Evolutionary conservation across 2,797 vertebrate genomes (phyloP).

Genomic region (Antennarius maculatus): DNA sequence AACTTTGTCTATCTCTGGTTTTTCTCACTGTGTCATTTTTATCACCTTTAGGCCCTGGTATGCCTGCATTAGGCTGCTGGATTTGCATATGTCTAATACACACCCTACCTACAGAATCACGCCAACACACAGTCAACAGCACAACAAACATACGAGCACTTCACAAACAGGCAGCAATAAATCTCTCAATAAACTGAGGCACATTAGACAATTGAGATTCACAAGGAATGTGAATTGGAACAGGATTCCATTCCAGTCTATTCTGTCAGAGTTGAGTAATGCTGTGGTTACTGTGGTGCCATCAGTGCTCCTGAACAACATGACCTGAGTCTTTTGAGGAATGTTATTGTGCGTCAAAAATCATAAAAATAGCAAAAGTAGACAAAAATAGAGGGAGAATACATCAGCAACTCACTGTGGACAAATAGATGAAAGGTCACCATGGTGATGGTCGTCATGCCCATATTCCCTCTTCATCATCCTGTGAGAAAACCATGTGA

Average conservation of each 20-base stretch:
- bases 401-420: slow-evolving; percentile 59
- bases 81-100: slow-evolving; percentile 57
- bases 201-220: slow-evolving; percentile 60
- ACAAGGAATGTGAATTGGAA: slow-evolving; percentile 58
- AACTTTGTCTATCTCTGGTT: slow-evolving; percentile 77
- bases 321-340: slow-evolving; percentile 51
- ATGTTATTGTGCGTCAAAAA: slow-evolving; percentile 47
- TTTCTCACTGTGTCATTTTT: slow-evolving; percentile 81
- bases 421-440: slow-evolving; percentile 80
- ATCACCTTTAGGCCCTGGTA: slow-evolving; percentile 72
- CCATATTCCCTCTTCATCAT: slow-evolving; percentile 99
- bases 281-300: slow-evolving; percentile 64
- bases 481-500: slow-evolving; percentile 77
- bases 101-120: slow-evolving; percentile 49
- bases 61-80: slow-evolving; percentile 49
- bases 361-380: slow-evolving; percentile 51
- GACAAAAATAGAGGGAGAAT: slow-evolving; percentile 16
- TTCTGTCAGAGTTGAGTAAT: slow-evolving; percentile 57
- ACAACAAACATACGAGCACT: slow-evolving; percentile 34
- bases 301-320: slow-evolving; percentile 62
- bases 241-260: slow-evolving; percentile 58
- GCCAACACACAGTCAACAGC: slow-evolving; percentile 26
- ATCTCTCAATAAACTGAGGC: slow-evolving; percentile 53
- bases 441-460: slow-evolving; percentile 84
- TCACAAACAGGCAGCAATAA: slow-evolving; percentile 54